phyloP scores from a whole-genome alignment of 2,888 invertebrate species.

The Hypomecis punctinalis region DNA sequence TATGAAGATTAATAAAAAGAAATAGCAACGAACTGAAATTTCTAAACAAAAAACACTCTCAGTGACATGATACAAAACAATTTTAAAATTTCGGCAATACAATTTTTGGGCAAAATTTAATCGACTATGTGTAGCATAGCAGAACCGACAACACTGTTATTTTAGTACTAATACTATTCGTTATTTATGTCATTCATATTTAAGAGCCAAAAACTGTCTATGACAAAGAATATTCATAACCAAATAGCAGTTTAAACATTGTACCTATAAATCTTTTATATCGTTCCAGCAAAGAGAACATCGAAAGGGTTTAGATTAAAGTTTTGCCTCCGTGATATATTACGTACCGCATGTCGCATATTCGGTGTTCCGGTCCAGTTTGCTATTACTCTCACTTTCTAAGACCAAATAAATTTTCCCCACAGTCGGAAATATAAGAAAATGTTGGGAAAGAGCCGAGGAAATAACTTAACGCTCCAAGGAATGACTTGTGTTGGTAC shows the following conservation, averaged over 20 bases:
- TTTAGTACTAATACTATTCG: too few species aligned
- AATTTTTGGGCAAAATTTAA: too few species aligned
- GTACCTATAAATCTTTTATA: slow-evolving; percentile 19
- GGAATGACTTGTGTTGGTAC: slow-evolving; percentile 45
- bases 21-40: too few species aligned
- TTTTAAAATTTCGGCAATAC: too few species aligned
- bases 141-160: too few species aligned
- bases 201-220: background rate
- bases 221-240: background rate
- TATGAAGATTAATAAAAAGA: too few species aligned
- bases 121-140: too few species aligned
- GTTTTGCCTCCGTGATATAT: slow-evolving; percentile 66
- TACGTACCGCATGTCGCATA: slow-evolving; percentile 65
- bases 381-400: slow-evolving; percentile 63
- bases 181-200: background rate
- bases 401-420: slow-evolving; percentile 66
- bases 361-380: slow-evolving; percentile 62
- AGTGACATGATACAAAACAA: too few species aligned
- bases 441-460: slow-evolving; percentile 53
- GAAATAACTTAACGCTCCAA: slow-evolving; percentile 51
- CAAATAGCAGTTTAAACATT: slow-evolving; percentile 3
- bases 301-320: slow-evolving; percentile 59
- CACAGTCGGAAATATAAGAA: slow-evolving; percentile 65
- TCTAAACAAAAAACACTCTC: too few species aligned
- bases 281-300: slow-evolving; percentile 34